These are phyloP conservation scores for Dasyurus viverrinus DNA, from an alignment of 2,113 vertebrate species.

Conservation along the genomic window DNA sequence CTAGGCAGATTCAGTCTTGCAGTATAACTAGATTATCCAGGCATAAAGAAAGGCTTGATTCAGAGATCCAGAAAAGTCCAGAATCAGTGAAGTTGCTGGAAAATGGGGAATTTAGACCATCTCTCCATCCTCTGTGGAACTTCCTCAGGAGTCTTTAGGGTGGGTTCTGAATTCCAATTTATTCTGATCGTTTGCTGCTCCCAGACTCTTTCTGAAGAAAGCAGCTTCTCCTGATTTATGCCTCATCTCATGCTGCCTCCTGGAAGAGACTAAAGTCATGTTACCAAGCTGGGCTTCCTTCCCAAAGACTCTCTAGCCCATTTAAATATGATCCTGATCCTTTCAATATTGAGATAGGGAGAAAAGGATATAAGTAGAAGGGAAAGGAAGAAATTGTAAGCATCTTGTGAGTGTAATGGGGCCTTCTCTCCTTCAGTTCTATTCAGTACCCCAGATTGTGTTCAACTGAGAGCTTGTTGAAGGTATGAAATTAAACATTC, in stretches of 20 bases:
- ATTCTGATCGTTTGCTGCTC: background rate
- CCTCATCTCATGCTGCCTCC: background rate
- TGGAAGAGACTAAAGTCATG: background rate
- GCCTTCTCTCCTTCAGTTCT: conserved; percentile 7
- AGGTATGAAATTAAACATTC: background rate
- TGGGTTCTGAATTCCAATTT: background rate
- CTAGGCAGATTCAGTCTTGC: background rate
- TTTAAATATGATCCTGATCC: background rate
- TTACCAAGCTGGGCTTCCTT: background rate
- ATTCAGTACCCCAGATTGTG: background rate
- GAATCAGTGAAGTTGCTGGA: background rate
- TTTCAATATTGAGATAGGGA: background rate
- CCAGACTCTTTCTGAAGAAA: background rate
- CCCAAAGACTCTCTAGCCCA: background rate
- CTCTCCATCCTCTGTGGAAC: background rate
- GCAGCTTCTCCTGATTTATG: background rate
- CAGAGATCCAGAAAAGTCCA: background rate
- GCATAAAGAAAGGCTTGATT: background rate
- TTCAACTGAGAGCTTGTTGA: background rate
- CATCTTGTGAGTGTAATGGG: background rate
- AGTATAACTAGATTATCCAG: background rate
- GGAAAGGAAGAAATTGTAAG: background rate
- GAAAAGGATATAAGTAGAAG: background rate
- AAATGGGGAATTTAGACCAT: background rate
- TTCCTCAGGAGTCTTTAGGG: background rate